Base-by-base conservation (phyloP, 2,797 vertebrate genomes). In the Muraenolepis orangiensis region DNA sequence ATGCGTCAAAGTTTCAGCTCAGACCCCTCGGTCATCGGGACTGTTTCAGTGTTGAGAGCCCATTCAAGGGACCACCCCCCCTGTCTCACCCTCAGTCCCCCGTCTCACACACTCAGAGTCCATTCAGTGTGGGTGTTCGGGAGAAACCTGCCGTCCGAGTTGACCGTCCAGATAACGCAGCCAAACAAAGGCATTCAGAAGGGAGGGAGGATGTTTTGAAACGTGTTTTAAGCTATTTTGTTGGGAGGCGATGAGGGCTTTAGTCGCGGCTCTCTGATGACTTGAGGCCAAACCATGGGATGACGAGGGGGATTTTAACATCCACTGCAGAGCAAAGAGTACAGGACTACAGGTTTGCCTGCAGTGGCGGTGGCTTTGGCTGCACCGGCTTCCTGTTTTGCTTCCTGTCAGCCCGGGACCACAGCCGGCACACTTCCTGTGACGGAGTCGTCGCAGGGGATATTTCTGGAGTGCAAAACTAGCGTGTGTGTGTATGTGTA, bases 341-440 rank as follows among this genome's bases (percentile, higher is more conserved):
- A 23, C 72, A 28, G 70, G 74, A n/a, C n/a, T n/a, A n/a, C n/a
- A n/a, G n/a, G n/a, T n/a, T 82, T 69, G 69, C 76, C 77, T 81
- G 71, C 78, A 87, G 80, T 40, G 71, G 81, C 83, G n/a, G n/a
- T n/a, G n/a, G n/a, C n/a, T n/a, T 76, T 6, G 42, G 70, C 79
- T 81, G 78, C 76, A 14, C 80, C 16, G 74, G 86, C 87, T 91
- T 95, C 94, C 93, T 94, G 94, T 94, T 94, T 91, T 91, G 91
- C 89, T 93, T 93, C 91, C 94, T 94, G 93, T 80, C 87, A n/a
- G n/a, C n/a, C n/a, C n/a, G n/a, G 75, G 36, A 81, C 81, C 78
- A 51, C 78, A 82, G 77, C 51, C 20, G 18, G 51, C 51, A 23
- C 11, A 74, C 82, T 92, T 94, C 93, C 93, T 93, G 92, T 85